phyloP scores from a whole-genome alignment of 2,888 invertebrate genomes.

The Caenorhabditis wallacei region DNA sequence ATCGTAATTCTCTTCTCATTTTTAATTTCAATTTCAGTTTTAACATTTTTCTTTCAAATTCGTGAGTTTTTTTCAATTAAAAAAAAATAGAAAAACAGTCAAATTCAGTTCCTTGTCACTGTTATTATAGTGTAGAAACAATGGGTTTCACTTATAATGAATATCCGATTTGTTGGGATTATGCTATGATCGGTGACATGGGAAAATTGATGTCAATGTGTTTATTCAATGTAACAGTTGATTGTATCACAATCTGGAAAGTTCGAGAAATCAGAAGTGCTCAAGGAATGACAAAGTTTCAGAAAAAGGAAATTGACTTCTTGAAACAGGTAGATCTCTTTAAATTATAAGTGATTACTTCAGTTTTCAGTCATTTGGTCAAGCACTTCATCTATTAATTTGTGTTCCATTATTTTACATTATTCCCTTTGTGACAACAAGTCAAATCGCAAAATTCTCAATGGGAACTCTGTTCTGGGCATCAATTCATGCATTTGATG shows the following conservation, averaged over 20 bases:
- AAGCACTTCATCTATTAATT: constrained; percentile 3
- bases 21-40: neutral
- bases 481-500: constrained; percentile 24
- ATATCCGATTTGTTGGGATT: neutral
- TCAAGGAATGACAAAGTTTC: constrained; percentile 19
- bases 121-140: neutral
- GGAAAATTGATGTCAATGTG: constrained; percentile 8
- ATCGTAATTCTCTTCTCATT: neutral
- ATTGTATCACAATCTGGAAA: constrained; percentile 37
- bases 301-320: constrained; percentile 48
- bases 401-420: neutral
- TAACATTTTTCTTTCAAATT: constrained; percentile 6
- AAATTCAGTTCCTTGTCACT: constrained; percentile 26
- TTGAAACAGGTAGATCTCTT: constrained; percentile 53
- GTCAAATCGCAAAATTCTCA: neutral
- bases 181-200: neutral
- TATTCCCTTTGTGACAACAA: neutral
- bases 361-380: constrained; percentile 22
- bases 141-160: constrained; percentile 3
- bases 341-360: neutral
- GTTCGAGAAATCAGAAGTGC: constrained; percentile 26
- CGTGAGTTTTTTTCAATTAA: neutral
- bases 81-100: neutral
- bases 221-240: constrained; percentile 33
- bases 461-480: constrained; percentile 7